Base-by-base conservation (phyloP, 2,113 vertebrate species). In the Prochilodus magdalenae region DNA sequence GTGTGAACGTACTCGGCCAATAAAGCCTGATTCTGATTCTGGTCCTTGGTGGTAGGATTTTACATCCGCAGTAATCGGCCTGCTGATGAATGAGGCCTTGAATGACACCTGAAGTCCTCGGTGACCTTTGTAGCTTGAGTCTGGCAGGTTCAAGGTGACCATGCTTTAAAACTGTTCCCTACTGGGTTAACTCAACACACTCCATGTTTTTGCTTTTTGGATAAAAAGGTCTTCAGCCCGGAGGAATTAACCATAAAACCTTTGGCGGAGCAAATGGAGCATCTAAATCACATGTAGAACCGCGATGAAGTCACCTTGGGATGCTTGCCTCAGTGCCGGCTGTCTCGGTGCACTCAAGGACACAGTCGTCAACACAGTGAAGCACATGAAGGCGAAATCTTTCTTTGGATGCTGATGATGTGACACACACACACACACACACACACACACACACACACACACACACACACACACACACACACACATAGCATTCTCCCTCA, bases 271-370 rank as follows among this genome's bases (percentile, higher is more conserved):
- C 30, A 36, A 67, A 67, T 33, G 20, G 18, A 36, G 30, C 30
- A 40, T 36, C 65, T 36, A 36, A 67, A 67, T 40, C 33, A 30
- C 6, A 36, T 36, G 65, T 67, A 67, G 16, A 40, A 67, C 65
- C 33, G 12, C 5, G 65, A 40, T 33, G 65, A 36, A 40, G 65
- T 67, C 65, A 36, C 65, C 65, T 67, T 67, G 65, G 65, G 65
- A 22, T 12, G 18, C 65, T 36, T 67, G 65, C 65, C 33, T 67
- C 10, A 33, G 65, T 66, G 18, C 63, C 33, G 27, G 3, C 27
- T 20, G 24, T 55, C 53, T 55, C n/a, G 26, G 57, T 60, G 14
- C 29, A 67, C 22, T 22, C 65, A 67, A 67, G 65, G 65, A 67
- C 29, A 22, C 18, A 11, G 18, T 20, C 8, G 15, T 11, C 29